These are phyloP conservation scores for Parapristionchus giblindavisi DNA, from an alignment of 2,888 invertebrate genomes.

Conservation along the genomic window DNA sequence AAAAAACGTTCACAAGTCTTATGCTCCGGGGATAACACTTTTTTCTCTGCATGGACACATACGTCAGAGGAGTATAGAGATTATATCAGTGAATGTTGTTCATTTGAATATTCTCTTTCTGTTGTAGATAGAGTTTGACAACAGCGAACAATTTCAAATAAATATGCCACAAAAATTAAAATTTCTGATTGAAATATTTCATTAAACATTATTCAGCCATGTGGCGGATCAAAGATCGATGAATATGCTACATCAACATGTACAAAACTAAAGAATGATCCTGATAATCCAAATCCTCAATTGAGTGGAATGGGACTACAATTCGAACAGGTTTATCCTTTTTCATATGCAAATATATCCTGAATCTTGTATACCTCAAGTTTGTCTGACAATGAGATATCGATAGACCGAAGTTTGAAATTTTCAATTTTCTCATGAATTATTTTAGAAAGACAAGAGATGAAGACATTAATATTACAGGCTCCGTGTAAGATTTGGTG, in stretches of 20 bases:
- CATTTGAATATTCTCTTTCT: not conserved
- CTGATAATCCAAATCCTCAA: constrained; percentile 55
- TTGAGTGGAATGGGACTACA: constrained; percentile 59
- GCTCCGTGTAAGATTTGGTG: constrained; percentile 63
- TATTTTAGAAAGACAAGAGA: not conserved
- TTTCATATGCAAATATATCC: not conserved
- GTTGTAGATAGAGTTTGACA: too few species aligned
- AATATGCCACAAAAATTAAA: not conserved
- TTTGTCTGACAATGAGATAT: too few species aligned
- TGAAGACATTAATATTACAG: not conserved
- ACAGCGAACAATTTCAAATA: too few species aligned
- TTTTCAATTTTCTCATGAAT: not conserved
- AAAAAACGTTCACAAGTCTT: too few species aligned
- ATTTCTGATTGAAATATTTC: not conserved
- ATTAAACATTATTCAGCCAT: constrained; percentile 39
- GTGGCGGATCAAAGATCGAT: constrained; percentile 47
- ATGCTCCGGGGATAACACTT: too few species aligned
- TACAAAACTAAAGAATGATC: constrained; percentile 49
- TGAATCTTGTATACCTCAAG: too few species aligned
- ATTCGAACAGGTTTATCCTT: constrained; percentile 47
- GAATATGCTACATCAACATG: constrained; percentile 53
- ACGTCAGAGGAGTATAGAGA: too few species aligned
- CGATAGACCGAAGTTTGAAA: too few species aligned
- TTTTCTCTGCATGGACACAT: too few species aligned
- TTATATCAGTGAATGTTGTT: not conserved